These are phyloP conservation scores for Montipora capitata DNA, from an alignment of 92 coral and sea anemone genomes.

Conservation along the genomic window DNA sequence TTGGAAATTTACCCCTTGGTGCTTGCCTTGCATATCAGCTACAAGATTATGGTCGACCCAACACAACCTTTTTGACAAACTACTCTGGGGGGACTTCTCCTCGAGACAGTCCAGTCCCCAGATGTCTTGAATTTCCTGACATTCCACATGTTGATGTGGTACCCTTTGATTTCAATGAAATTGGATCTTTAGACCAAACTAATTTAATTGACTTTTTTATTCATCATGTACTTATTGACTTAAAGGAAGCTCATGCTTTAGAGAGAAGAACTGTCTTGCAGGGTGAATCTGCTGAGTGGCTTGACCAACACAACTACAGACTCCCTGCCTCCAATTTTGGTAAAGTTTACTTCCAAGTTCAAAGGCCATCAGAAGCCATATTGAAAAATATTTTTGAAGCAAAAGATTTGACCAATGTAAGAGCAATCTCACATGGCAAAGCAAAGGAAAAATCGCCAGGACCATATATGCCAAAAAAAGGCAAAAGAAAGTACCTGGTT, in stretches of 20 bases:
- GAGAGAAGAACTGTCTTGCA: constrained; percentile 62
- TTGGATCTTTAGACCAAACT: constrained; percentile 1
- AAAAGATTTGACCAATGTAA: constrained; percentile 69
- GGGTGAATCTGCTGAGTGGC: constrained; percentile 65
- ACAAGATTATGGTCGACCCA: constrained; percentile 74
- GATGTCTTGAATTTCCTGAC: background rate
- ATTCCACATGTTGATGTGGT: background rate
- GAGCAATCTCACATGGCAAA: constrained; percentile 22
- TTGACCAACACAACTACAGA: constrained; percentile 48
- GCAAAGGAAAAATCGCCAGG: background rate
- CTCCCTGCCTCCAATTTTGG: constrained; percentile 58
- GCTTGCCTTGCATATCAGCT: constrained; percentile 68
- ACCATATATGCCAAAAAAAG: background rate
- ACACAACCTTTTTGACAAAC: constrained; percentile 42
- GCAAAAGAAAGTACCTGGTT: background rate
- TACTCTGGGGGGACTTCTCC: too few species aligned
- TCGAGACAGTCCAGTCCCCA: too few species aligned
- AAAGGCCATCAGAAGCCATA: constrained; percentile 64
- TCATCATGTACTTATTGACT: background rate
- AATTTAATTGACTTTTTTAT: background rate
- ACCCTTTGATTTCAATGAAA: constrained; percentile 13
- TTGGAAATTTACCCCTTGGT: constrained; percentile 30
- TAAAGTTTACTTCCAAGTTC: constrained; percentile 12
- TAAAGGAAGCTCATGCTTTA: constrained; percentile 28
- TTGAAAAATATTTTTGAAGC: constrained; percentile 44